Base-by-base conservation (phyloP, 1,140 invertebrate species). In the Bombyx mori region DNA sequence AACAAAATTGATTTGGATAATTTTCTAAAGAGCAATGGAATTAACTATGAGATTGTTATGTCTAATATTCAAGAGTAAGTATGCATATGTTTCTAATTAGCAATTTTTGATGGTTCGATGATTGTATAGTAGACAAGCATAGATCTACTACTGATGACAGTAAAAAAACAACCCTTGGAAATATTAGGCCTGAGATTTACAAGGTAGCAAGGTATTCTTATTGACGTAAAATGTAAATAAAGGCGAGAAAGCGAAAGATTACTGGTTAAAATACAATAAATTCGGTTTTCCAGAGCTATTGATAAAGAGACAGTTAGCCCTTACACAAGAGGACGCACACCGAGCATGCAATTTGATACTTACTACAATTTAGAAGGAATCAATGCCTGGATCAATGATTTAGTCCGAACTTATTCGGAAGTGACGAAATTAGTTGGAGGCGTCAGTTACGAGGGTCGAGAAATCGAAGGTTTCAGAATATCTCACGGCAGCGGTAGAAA, bases 381-480 rank as follows among this genome's bases (percentile, higher is more conserved):
- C 8, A 63, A 88, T 42, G 55, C 54, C 43, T 89, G 88, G 88
- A 66, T 89, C 26, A 83, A 89, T 7, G 71, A 70, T n/a, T 53
- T 93, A 44, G 86, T 80, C 0, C 48, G 53, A 6, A 46, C 71
- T 4, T 86, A 91, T 68, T 77, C 89, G 3, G 65, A 80, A 22
- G 88, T 90, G 1, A 68, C 84, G 22, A 60, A 85, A 1, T 56
- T 92, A 2, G 65, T 77, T 1, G 89, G 76, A 49, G 93, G 93
- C 3, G 58, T 26, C 6, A 86, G 89, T 0, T 90, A 89, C 52
- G 90, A 93, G 81, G 88, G 88, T 1, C 79, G 92, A 52, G 66
- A 90, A 6, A 92, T 94, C 54, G 88, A 84, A 56, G 92, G 91
- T 2, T 78, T 93, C 0, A 92, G 90, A 67, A 65, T 93, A 57